Evolutionary conservation across 2,888 invertebrate species (phyloP).

Genomic region (Spodoptera picta): DNA sequence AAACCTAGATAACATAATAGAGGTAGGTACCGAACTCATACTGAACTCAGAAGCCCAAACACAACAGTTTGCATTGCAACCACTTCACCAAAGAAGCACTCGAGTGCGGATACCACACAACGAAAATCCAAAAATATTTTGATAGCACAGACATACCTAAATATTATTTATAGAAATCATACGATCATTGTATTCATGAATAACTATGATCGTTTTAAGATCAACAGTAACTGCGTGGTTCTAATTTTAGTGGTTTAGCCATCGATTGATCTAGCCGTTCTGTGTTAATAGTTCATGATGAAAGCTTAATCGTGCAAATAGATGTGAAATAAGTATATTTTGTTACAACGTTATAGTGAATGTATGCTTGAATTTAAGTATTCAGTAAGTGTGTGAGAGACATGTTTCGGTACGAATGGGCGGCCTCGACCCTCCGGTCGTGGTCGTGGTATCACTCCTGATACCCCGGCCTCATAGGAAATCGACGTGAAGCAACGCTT

Average conservation of each 20-base stretch:
- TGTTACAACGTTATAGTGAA: background rate
- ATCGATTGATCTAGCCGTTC: conserved; percentile 26
- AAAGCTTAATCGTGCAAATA: conserved; percentile 23
- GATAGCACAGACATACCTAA: background rate
- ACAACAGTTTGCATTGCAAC: too few relatives aligned
- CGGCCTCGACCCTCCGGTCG: too few relatives aligned
- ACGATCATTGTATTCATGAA: conserved; percentile 1
- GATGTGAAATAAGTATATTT: conserved; percentile 23
- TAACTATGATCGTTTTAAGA: conserved; percentile 13
- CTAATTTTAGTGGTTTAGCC: conserved; percentile 23
- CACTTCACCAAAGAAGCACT: too few relatives aligned
- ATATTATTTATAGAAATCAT: background rate
- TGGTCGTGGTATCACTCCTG: too few relatives aligned
- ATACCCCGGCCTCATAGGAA: too few relatives aligned
- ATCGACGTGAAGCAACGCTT: too few relatives aligned
- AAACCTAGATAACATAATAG: too few relatives aligned
- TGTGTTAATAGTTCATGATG: conserved; percentile 31
- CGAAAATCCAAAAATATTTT: conserved; percentile 1
- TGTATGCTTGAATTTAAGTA: conserved; percentile 3
- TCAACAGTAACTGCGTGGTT: background rate
- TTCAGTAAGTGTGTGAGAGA: background rate
- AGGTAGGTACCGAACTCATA: too few relatives aligned
- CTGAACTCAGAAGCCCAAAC: too few relatives aligned
- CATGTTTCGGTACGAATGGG: too few relatives aligned
- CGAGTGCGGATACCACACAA: too few relatives aligned